Evolutionary conservation across 2,888 invertebrate genomes (phyloP), one percentile per base, ranked within the genome.

Genomic region (Drosophila aldrichi): DNA sequence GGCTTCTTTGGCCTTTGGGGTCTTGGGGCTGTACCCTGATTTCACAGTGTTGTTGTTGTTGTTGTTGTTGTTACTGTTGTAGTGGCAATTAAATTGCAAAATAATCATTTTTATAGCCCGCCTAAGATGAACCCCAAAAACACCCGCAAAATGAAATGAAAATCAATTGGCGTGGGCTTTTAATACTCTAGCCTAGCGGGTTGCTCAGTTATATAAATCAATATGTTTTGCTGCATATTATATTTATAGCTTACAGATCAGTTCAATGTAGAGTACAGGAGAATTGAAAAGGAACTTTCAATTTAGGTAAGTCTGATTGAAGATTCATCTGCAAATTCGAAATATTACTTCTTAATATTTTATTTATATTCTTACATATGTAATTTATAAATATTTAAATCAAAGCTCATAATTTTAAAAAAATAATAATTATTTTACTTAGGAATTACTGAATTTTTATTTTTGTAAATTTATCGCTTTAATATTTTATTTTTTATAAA

Each of bases 71-170:
- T 41, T 51, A 54, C 41, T 55, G 62, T 56, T 63, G 58, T 38
- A 57, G 65, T 55, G 76, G 88, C 86, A 86, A 86, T 86, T 86
- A 88, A 86, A 88, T 89, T 82, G 88, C 79, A 70, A 87, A 84
- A 87, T 87, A 81, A 85, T 87, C 75, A 82, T 79, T 81, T 84
- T 84, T 88, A 88, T 82, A 76, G 73, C 77, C 52, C 55, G 74
- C 68, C 52, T 64, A 56, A 74, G 63, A 70, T 73, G 67, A 55
- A 41, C 48, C 51, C 14, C 61, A 57, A 38, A 49, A 57, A 61
- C 73, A 61, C 72, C 83, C 79, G 77, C 87, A 70, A 87, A 84
- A 81, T 71, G 84, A 87, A 87, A 81, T 79, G 77, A 73, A 83
- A 83, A 83, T 87, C 82, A 83, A 75, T 84, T 79, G 74, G 55